These are phyloP conservation scores for Pseudanteris insignis DNA, from an alignment of 2,888 invertebrate species.

Conservation along the genomic window DNA sequence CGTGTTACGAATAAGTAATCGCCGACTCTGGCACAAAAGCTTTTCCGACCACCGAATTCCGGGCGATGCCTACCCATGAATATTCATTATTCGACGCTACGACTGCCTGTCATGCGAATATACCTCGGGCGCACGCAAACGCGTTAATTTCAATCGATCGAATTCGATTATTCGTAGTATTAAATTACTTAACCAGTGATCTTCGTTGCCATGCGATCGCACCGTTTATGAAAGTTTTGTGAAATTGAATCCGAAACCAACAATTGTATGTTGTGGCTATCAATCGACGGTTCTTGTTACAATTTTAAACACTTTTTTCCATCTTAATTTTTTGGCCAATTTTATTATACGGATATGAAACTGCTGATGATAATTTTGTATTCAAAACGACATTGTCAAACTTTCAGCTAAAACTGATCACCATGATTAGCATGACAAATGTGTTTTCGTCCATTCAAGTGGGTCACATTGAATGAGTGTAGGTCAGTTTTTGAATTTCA, in stretches of 20 bases:
- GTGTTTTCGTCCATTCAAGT: neutral
- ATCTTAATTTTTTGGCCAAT: neutral
- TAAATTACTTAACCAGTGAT: slow-evolving; percentile 26
- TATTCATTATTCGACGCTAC: slow-evolving; percentile 48
- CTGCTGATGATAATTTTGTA: no score
- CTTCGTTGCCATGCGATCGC: slow-evolving; percentile 23
- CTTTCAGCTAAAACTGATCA: no score
- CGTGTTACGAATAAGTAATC: slow-evolving; percentile 52
- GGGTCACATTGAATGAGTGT: neutral
- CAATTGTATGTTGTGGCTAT: neutral
- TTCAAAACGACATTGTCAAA: no score
- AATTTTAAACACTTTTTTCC: no score
- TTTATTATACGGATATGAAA: no score
- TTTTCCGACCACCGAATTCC: slow-evolving; percentile 44
- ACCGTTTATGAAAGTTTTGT: slow-evolving; percentile 12
- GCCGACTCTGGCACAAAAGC: slow-evolving; percentile 48
- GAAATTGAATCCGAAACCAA: slow-evolving; percentile 29
- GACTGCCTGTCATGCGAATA: slow-evolving; percentile 26
- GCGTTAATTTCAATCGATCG: slow-evolving; percentile 23
- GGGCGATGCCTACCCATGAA: slow-evolving; percentile 44
- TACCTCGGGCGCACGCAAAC: slow-evolving; percentile 12
- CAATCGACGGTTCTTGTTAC: no score
- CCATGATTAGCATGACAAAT: neutral
- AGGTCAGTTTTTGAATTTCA: slow-evolving; percentile 8
- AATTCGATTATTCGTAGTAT: slow-evolving; percentile 26